Evolutionary conservation across 2,888 invertebrate genomes (phyloP), one percentile per base, ranked within the genome.

Genomic region (Mimumesa dahlbomi): DNA sequence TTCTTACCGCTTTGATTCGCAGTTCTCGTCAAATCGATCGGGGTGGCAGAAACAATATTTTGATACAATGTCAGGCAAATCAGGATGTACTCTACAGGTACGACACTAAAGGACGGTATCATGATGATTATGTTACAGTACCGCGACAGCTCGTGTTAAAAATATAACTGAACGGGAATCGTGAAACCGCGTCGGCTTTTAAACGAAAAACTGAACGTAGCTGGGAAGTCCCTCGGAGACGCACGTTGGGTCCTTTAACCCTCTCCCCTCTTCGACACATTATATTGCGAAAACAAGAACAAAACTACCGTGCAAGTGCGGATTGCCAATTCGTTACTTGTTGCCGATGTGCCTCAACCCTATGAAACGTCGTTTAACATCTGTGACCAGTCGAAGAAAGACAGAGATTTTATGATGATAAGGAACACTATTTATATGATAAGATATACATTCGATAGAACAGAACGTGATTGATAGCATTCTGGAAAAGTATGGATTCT

Each of bases 191-290:
- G 56, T 50, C 77, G 29, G 76, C 77, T 83, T 84, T 84, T 85
- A 85, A 85, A 80, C 77, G 70, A 81, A 78, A 82, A 82, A 77
- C 75, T 43, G 46, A 71, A 81, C 54, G 68, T 40, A 50, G 42
- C 73, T 54, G 84, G 85, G 84, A 75, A 84, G 76, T 80, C 84
- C 85, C 85, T 82, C 77, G 25, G 63, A 69, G 18, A 13, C 45
- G 13, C 56, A 68, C 65, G 71, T 71, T 77, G 68, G 73, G 73
- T 81, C 75, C 75, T 76, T 79, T 67, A 75, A 79, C 69, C 75
- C 75, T 72, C 58, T 68, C 79, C 76, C 73, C 76, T 71, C 72
- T 68, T 56, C 62, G 25, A 7, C 18, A n/a, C 46, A 40, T 38
- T 18, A 6, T 59, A 22, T 34, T 21, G 5, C 5, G 46, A 56